Percentiles rank a stretch among this genome's conserved stretches.
Conservation (phyloP, 2,797 vertebrate genomes). For the Platyrinchus mystaceus region DNA sequence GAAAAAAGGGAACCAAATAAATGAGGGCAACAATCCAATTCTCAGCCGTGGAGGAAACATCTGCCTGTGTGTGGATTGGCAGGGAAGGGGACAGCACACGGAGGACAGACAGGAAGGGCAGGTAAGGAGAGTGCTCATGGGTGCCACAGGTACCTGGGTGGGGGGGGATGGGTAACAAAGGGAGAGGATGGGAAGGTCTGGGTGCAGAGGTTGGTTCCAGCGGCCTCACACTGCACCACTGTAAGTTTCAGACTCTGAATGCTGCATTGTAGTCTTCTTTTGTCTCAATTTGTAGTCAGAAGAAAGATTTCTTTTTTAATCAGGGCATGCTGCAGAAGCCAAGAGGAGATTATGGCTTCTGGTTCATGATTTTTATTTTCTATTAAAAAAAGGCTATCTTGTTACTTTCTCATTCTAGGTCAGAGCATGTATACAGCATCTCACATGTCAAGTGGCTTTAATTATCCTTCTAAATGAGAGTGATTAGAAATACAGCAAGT, state of each 20-base stretch:
- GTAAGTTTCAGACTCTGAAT: background rate
- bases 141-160: accelerated
- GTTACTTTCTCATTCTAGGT: background rate
- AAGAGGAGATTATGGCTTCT: conserved; percentile 23
- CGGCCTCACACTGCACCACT: accelerated
- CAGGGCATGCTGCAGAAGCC: background rate
- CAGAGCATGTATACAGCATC: background rate
- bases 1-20: background rate
- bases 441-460: background rate
- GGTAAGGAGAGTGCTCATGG: background rate
- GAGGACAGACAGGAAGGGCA: too few relatives aligned
- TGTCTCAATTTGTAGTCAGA: background rate
- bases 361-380: background rate
- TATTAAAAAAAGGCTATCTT: background rate
- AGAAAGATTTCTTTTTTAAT: conserved; percentile 39
- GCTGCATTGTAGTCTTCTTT: background rate
- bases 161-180: background rate
- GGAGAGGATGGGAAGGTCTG: background rate
- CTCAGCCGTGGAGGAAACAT: accelerated
- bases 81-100: accelerated
- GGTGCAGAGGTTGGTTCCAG: background rate
- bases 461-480: background rate
- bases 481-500: background rate
- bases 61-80: background rate
- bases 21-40: background rate